Percentiles rank a stretch among this genome's conserved stretches.
phyloP scores from a whole-genome alignment of 2,113 vertebrate genomes.

The Silurus asotus region DNA sequence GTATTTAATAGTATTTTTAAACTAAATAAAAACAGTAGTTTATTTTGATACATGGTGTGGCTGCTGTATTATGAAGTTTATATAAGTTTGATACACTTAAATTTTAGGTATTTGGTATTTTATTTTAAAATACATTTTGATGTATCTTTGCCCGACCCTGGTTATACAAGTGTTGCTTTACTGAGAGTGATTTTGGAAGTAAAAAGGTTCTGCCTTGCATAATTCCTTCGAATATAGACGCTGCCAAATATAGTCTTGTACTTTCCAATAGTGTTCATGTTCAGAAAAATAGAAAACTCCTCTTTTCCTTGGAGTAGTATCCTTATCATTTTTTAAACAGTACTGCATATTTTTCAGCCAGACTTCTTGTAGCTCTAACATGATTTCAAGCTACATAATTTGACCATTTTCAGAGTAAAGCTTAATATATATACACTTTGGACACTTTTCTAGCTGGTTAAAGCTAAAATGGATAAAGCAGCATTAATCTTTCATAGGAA shows the following conservation, averaged over 20 bases:
- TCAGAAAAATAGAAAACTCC: neutral
- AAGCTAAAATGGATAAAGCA: neutral
- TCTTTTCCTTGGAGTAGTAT: neutral
- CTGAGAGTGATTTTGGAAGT: neutral
- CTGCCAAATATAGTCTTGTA: neutral
- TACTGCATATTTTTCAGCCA: neutral
- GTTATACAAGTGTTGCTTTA: slow-evolving; percentile 3
- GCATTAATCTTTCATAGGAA: neutral
- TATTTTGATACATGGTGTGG: no score
- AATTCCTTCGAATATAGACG: slow-evolving; percentile 22
- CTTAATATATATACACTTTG: neutral
- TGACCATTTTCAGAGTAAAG: neutral
- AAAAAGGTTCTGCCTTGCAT: neutral
- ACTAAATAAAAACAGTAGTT: no score
- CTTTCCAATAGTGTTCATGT: neutral
- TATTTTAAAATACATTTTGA: no score
- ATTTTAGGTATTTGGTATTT: no score
- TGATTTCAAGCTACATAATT: neutral
- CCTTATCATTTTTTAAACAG: neutral
- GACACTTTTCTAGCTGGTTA: neutral
- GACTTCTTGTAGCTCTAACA: neutral
- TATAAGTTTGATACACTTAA: no score
- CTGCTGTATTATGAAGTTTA: no score
- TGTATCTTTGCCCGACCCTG: no score
- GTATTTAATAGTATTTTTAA: no score